These are phyloP conservation scores for Pyrrhura leucotis DNA, from an alignment of 2,797 vertebrate species.

Conservation along the genomic window DNA sequence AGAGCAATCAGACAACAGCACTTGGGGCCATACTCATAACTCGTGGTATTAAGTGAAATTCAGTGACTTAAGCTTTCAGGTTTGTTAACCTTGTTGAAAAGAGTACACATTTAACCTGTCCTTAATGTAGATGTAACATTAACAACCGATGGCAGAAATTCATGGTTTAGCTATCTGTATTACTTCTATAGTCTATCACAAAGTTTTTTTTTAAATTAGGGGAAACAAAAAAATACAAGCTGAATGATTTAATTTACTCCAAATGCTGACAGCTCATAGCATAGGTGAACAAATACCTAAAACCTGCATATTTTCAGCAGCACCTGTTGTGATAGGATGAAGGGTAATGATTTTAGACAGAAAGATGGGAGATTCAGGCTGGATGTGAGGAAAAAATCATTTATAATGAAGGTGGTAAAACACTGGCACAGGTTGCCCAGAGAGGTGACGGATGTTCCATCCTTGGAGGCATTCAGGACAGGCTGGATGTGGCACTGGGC, in stretches of 20 bases:
- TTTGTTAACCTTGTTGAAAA: neutral
- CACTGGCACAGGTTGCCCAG: neutral
- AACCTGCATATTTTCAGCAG: neutral
- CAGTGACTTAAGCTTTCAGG: neutral
- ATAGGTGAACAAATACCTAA: neutral
- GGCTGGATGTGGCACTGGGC: neutral
- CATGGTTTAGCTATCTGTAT: neutral
- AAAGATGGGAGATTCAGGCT: neutral
- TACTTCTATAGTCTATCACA: neutral
- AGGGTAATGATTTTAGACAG: neutral
- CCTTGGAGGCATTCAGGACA: neutral
- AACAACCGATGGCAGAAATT: neutral
- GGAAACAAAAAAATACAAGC: neutral
- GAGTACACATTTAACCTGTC: neutral
- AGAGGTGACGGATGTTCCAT: neutral
- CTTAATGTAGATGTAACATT: neutral
- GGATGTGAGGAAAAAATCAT: neutral
- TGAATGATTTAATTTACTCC: neutral
- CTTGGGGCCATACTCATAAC: neutral
- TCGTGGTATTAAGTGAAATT: neutral
- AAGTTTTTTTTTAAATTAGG: neutral
- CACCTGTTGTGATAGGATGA: neutral
- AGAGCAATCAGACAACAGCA: neutral
- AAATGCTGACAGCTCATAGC: neutral
- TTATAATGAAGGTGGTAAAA: neutral